Conservation (phyloP, 2,888 invertebrate genomes). For the Eurytoma adleriae region DNA sequence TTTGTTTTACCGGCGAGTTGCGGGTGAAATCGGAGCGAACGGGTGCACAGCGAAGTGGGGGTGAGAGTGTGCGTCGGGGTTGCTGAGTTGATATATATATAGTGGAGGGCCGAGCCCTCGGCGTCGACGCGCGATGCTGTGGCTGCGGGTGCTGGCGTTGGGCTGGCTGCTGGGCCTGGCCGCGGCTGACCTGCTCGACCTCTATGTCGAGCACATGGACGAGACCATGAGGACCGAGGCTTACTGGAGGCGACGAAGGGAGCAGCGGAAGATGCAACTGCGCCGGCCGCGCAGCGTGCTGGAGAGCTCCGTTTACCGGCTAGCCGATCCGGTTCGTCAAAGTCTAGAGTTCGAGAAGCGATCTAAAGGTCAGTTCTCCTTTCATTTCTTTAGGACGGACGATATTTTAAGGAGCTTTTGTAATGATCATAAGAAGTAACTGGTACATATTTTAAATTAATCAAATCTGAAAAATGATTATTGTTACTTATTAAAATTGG, state of each 20-base stretch:
- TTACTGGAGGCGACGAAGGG: constrained; percentile 1
- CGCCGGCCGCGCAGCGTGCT: constrained; percentile 51
- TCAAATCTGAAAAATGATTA: too few species aligned
- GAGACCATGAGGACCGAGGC: constrained; percentile 66
- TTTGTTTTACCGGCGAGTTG: constrained; percentile 12
- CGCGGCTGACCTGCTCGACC: constrained; percentile 70
- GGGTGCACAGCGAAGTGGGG: neutral
- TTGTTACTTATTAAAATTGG: too few species aligned
- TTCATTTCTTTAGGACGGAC: neutral
- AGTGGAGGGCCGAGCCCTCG: constrained; percentile 47
- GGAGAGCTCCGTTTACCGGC: constrained; percentile 58
- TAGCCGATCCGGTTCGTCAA: constrained; percentile 68
- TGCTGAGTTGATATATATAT: neutral
- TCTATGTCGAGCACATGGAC: constrained; percentile 75
- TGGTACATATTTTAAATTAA: too few species aligned
- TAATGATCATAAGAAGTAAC: too few species aligned
- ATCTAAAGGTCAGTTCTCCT: constrained; percentile 5
- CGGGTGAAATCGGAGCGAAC: neutral
- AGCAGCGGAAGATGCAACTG: neutral
- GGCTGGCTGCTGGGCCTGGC: constrained; percentile 62
- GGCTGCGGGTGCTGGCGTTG: constrained; percentile 62
- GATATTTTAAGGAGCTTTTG: too few species aligned
- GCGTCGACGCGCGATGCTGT: constrained; percentile 60
- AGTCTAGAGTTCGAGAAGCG: constrained; percentile 19
- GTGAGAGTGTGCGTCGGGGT: neutral